Conservation (phyloP, 2,113 vertebrate genomes). For the Gambusia holbrooki region DNA sequence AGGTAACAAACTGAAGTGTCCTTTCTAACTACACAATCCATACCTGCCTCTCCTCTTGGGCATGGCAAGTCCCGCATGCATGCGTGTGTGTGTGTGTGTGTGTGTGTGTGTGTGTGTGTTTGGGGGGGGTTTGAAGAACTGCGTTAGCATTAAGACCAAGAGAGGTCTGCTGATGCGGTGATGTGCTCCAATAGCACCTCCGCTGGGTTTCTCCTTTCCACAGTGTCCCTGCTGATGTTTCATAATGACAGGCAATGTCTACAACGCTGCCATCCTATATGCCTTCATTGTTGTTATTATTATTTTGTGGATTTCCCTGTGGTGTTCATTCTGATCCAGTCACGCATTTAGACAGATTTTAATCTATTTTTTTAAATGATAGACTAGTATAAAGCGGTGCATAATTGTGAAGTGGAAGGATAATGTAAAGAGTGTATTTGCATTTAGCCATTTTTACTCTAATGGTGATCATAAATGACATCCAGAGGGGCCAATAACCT, state of each 20-base stretch:
- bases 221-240: slow-evolving; percentile 52
- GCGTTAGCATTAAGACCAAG: slow-evolving; percentile 44
- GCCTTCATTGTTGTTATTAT: slow-evolving; percentile 33
- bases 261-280: slow-evolving; percentile 47
- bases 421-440: neutral
- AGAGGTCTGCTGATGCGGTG: slow-evolving; percentile 65
- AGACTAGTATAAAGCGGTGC: neutral
- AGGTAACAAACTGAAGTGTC: slow-evolving; percentile 46
- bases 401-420: neutral
- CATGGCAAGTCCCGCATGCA: slow-evolving; percentile 37
- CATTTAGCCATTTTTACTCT: neutral
- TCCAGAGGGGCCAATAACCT: too few species aligned
- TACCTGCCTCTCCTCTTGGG: slow-evolving; percentile 41
- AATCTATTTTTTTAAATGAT: slow-evolving; percentile 21
- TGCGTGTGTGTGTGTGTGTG: neutral
- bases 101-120: slow-evolving; percentile 1
- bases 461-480: too few species aligned
- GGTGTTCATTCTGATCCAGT: slow-evolving; percentile 29
- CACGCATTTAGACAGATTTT: slow-evolving; percentile 26
- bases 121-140: slow-evolving; percentile 28
- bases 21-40: slow-evolving; percentile 50
- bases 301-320: slow-evolving; percentile 26
- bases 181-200: slow-evolving; percentile 56
- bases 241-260: slow-evolving; percentile 52
- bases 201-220: slow-evolving; percentile 42